phyloP scores from a whole-genome alignment of 2,797 vertebrate genomes.

The Spheniscus humboldti region DNA sequence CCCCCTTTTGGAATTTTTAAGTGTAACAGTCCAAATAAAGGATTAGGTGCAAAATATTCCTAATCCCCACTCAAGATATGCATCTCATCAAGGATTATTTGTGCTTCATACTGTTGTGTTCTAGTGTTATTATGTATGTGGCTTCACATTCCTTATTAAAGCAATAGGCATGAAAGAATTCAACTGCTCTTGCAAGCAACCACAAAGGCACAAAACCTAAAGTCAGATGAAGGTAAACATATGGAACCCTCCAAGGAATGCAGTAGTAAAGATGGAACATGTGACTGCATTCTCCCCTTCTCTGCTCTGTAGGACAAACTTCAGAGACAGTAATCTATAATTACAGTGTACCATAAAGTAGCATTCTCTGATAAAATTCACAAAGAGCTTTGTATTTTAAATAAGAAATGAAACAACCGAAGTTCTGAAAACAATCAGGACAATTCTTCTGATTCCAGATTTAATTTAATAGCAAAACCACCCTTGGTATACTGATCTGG shows the following conservation, averaged over 20 bases:
- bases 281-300: conserved; percentile 65
- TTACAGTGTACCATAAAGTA: conserved; percentile 26
- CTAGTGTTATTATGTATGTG: conserved; percentile 73
- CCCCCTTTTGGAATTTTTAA: conserved; percentile 74
- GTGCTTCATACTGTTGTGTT: conserved; percentile 75
- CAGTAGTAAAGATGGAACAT: conserved; percentile 69
- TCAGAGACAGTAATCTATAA: conserved; percentile 37
- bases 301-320: conserved; percentile 51
- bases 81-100: conserved; percentile 69
- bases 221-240: conserved; percentile 83
- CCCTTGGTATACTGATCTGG: conserved; percentile 12
- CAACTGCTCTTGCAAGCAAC: conserved; percentile 79
- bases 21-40: conserved; percentile 45
- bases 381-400: not conserved
- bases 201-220: conserved; percentile 80
- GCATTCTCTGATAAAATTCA: conserved; percentile 29
- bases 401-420: conserved; percentile 15
- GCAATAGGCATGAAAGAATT: conserved; percentile 87
- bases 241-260: conserved; percentile 79
- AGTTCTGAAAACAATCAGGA: conserved; percentile 50
- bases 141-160: conserved; percentile 84
- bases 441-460: conserved; percentile 61
- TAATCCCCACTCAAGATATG: conserved; percentile 57
- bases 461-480: conserved; percentile 67
- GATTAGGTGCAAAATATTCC: conserved; percentile 46